A percentile compares a stretch with the other conserved stretches of the same genome.
These are phyloP conservation scores for Campopleginae sp. DNA, from an alignment of 2,888 invertebrate genomes.

Conservation along the genomic window DNA sequence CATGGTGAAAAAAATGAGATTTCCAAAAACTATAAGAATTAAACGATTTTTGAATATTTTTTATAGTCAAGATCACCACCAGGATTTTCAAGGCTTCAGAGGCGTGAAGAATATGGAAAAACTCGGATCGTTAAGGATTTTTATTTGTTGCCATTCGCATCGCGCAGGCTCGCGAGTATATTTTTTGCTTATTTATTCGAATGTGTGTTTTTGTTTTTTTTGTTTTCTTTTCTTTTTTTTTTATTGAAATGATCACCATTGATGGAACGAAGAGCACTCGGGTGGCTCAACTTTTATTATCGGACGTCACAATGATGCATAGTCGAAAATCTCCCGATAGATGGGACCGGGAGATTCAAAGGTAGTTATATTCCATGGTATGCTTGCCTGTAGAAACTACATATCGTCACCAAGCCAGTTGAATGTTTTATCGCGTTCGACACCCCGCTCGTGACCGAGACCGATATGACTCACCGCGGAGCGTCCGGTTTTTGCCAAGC, in stretches of 20 bases:
- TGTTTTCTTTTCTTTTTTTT: background rate
- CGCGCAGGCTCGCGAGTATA: background rate
- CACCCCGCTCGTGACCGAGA: constrained; percentile 52
- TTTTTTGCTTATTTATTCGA: background rate
- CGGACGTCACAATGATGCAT: constrained; percentile 26
- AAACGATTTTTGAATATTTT: too few species aligned
- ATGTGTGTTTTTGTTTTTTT: background rate
- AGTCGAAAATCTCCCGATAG: constrained; percentile 4
- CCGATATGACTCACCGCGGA: constrained; percentile 65
- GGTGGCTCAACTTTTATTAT: constrained; percentile 37
- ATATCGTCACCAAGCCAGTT: constrained; percentile 54
- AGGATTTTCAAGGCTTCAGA: background rate
- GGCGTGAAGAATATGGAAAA: background rate
- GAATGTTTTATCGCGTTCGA: constrained; percentile 64
- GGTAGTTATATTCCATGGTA: constrained; percentile 1
- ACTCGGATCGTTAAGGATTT: background rate
- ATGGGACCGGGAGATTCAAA: constrained; percentile 1
- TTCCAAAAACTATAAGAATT: too few species aligned
- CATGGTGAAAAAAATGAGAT: too few species aligned
- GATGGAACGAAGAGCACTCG: constrained; percentile 6
- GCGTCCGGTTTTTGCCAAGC: constrained; percentile 67
- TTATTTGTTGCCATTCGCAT: background rate
- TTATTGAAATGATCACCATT: background rate
- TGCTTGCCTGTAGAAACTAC: constrained; percentile 30
- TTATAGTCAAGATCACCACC: background rate